Conservation (phyloP, 2,888 invertebrate genomes). For the Chymomyza caudatula region DNA sequence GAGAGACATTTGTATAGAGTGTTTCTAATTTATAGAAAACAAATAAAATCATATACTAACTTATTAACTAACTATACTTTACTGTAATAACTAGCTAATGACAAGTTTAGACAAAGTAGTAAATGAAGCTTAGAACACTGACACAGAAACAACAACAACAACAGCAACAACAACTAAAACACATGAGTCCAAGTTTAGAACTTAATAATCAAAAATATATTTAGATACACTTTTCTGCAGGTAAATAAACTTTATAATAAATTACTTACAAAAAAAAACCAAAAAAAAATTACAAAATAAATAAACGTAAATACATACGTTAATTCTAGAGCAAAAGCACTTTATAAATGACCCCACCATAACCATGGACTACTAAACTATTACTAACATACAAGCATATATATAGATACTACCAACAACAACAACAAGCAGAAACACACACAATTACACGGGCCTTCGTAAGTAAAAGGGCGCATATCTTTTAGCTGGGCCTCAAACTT, state of each 20-base stretch:
- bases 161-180: constrained; percentile 50
- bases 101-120: constrained; percentile 59
- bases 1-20: constrained; percentile 65
- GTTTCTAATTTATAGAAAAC: constrained; percentile 48
- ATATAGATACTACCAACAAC: neutral
- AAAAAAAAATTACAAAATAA: constrained; percentile 16
- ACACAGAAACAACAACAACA: constrained; percentile 50
- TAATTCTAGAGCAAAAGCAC: constrained; percentile 63
- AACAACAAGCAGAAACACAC: neutral
- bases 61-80: constrained; percentile 54
- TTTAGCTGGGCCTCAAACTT: constrained; percentile 56
- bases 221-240: constrained; percentile 73
- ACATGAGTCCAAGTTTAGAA: constrained; percentile 72
- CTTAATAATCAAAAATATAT: constrained; percentile 72
- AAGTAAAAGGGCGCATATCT: constrained; percentile 67
- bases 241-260: constrained; percentile 38
- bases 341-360: constrained; percentile 64
- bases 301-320: constrained; percentile 18
- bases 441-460: neutral
- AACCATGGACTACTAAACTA: constrained; percentile 65
- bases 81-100: constrained; percentile 47
- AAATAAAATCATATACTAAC: constrained; percentile 48
- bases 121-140: constrained; percentile 65
- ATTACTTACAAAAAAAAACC: constrained; percentile 22
- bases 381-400: constrained; percentile 45